phyloP scores from a whole-genome alignment of 2,797 vertebrate genomes.

The Argya squamiceps region DNA sequence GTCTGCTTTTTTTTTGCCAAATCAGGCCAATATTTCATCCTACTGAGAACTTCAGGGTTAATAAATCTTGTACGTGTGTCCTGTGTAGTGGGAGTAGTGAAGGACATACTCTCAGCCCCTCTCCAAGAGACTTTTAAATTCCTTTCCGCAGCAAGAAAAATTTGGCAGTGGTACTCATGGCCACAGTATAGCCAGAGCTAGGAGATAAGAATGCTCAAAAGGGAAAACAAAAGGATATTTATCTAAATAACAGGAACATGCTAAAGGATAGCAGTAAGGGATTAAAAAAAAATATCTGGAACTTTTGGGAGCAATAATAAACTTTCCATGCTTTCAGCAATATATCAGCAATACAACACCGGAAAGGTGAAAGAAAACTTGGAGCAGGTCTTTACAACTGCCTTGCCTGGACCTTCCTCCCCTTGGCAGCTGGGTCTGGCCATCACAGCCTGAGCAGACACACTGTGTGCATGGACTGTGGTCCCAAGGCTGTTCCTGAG shows the following conservation, averaged over 20 bases:
- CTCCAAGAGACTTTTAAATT: conserved; percentile 27
- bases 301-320: conserved; percentile 33
- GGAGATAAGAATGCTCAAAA: conserved; percentile 38
- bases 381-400: not conserved
- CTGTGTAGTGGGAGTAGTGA: not conserved
- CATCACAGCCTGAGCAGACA: not conserved
- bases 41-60: not conserved
- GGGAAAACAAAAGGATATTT: conserved; percentile 37
- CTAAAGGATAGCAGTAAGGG: not conserved
- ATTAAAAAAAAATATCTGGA: not conserved
- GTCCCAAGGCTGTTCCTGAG: not conserved
- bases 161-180: not conserved
- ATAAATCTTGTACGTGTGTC: not conserved
- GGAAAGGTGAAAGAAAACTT: conserved; percentile 34
- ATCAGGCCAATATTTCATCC: not conserved
- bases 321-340: conserved; percentile 33
- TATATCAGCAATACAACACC: not conserved
- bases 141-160: conserved; percentile 13
- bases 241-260: conserved; percentile 1
- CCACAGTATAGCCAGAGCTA: not conserved
- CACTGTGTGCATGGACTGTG: not conserved
- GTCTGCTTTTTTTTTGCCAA: not conserved
- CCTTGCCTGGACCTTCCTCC: not conserved
- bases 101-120: not conserved
- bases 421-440: conserved; percentile 3